Evolutionary conservation across 2,113 vertebrate species (phyloP).

Genomic region (Chionodraco myersi): DNA sequence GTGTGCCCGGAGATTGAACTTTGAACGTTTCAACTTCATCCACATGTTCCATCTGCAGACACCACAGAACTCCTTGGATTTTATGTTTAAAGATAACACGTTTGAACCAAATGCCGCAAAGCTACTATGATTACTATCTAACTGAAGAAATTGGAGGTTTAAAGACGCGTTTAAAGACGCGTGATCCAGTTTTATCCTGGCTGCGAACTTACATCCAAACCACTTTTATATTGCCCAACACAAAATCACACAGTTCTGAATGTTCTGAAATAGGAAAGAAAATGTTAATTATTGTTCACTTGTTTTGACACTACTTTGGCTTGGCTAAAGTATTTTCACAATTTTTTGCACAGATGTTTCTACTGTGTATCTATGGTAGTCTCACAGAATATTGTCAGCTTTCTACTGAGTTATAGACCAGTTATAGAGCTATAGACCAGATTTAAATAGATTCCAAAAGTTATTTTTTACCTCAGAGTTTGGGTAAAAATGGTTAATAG

Average conservation of each 20-base stretch:
- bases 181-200: constrained; percentile 33
- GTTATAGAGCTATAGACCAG: background rate
- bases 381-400: background rate
- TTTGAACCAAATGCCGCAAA: constrained; percentile 47
- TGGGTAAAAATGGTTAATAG: no score
- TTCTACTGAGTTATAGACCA: background rate
- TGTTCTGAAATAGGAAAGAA: background rate
- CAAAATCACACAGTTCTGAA: background rate
- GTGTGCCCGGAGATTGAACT: constrained; percentile 35
- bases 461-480: no score
- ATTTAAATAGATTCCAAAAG: no score
- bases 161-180: background rate
- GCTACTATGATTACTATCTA: constrained; percentile 42
- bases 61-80: constrained; percentile 21
- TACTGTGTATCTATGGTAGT: background rate
- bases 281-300: background rate
- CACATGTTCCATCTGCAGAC: constrained; percentile 14
- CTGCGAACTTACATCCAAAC: constrained; percentile 34
- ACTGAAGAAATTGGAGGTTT: constrained; percentile 39
- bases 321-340: background rate
- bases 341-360: background rate
- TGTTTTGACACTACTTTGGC: background rate
- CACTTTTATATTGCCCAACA: background rate
- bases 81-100: constrained; percentile 14
- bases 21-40: constrained; percentile 1